Base-by-base conservation (phyloP, 2,888 invertebrate genomes). In the Strigamia crassipes region DNA sequence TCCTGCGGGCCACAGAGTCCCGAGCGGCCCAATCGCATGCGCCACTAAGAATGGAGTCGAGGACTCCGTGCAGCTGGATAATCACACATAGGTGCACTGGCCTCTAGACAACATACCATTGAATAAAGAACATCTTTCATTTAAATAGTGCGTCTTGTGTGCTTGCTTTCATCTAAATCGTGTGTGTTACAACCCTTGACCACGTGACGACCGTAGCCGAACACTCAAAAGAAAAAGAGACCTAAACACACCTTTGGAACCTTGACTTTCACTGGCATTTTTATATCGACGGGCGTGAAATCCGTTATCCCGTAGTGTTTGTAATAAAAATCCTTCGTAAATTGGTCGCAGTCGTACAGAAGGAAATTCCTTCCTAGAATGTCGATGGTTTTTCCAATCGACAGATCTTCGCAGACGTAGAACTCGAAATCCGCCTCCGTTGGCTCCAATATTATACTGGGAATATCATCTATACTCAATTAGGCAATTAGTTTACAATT, bases 371-470 rank as follows among this genome's bases (percentile, higher is more conserved):
- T 85, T 27, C 88, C 88, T 83, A 88, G 88, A 10, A 89, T 86
- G 18, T 86, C 85, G 9, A 89, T 85, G 0, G 88, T 88, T 83
- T 92, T 90, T 0, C 95, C 95, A 2, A 95, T 89, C 85, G 91
- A 86, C 73, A 96, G 91, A 88, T 96, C 95, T 86, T 90, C 90
- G 0, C 95, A 94, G 51, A 92, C 90, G 87, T 94, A 94, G 87
- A 92, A 96, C 13, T 79, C 42, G 13, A 73, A 12, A 81, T 88
- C 87, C 87, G 87, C 84, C 5, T 51, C 56, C 27, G 23, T 46
- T 13, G 80, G 51, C 51, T 80, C 80, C 61, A 80, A 61, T 56
- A 80, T 42, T 2, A 23, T 23, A 34, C 42, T 34, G 10, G 79
- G 79, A 79, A 79, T 41, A 79, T 42, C 46, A 42, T 79, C 79